Conservation (phyloP, 2,113 vertebrate genomes). For the Pterocles orientalis region DNA sequence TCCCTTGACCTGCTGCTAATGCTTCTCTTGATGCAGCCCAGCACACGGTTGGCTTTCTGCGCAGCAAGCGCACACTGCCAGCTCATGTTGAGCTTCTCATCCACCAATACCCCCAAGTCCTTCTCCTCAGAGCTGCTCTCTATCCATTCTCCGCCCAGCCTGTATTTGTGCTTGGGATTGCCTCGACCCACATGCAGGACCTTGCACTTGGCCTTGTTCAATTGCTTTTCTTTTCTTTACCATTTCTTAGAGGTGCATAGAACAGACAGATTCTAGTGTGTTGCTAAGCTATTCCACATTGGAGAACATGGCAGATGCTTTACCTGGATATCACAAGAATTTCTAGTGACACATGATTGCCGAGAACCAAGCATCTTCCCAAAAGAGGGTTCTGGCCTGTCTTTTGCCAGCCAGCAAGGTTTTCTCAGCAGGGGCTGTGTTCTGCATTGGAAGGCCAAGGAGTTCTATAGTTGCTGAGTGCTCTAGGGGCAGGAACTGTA, state of each 20-base stretch:
- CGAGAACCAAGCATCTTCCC: not conserved
- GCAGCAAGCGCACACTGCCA: no score
- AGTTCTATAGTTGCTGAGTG: not conserved
- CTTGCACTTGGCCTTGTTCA: no score
- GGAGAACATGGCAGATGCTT: not conserved
- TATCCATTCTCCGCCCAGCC: no score
- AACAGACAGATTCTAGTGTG: not conserved
- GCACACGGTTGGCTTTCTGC: no score
- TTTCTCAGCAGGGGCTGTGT: not conserved
- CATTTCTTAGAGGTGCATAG: not conserved
- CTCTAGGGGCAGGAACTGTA: not conserved
- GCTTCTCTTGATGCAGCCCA: no score
- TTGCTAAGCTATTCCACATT: not conserved
- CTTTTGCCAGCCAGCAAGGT: not conserved
- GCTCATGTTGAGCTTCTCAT: no score
- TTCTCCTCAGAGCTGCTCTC: no score
- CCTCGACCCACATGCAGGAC: no score
- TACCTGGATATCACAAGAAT: not conserved
- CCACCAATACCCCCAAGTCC: no score
- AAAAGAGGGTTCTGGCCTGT: not conserved
- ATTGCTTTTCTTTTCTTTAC: not conserved
- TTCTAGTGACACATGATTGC: not conserved
- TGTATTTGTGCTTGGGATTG: no score
- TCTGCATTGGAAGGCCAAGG: not conserved
- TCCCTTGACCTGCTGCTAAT: no score